Evolutionary conservation across 2,888 invertebrate genomes (phyloP), one percentile per base, ranked within the genome.

Genomic region (Gymnocheta viridis): DNA sequence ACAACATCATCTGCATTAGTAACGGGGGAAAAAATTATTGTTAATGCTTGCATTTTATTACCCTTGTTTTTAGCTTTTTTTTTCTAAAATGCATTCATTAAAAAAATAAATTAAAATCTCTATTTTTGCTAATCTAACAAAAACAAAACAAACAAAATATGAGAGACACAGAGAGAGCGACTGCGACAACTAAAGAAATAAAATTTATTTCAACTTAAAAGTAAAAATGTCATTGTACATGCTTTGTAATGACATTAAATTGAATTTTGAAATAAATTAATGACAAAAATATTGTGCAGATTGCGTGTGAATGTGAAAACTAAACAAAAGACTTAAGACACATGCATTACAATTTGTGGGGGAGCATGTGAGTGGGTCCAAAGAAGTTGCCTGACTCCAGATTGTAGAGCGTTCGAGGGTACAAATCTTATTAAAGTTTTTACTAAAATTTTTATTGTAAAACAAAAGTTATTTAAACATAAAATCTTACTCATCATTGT

Each of bases 21-120:
- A 51, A 27, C 10, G n/a, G 35, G 19, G 19, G 32, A 38, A 38
- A 19, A 29, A 76, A 35, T 69, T 29, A 56, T 54, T 69, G 41
- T 54, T 82, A 78, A 78, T 60, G 82, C 38, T 74, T 82, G 73
- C 78, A 79, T 82, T 82, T 79, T 74, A 78, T 78, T 82, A 82
- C 73, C 44, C 82, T 49, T 60, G 58, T 77, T 77, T 82, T 56
- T 76, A 29, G 49, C n/a, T n/a, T 64, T 76, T 74, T 56, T 70
- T 70, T 41, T 32, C 64, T 27, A 19, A 72, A 66, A 41, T 70
- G 64, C 35, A 64, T 27, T 51, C n/a, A n/a, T n/a, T n/a, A n/a
- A 29, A 69, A 51, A 49, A 38, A 17, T 29, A 62, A 51, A 24
- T 10, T 19, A 24, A 49, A 77, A 51, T 72, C 70, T 58, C 17